Percentiles rank a stretch among this genome's conserved stretches.
phyloP scores from a whole-genome alignment of 2,113 vertebrate species.

The Syngnathus typhle region DNA sequence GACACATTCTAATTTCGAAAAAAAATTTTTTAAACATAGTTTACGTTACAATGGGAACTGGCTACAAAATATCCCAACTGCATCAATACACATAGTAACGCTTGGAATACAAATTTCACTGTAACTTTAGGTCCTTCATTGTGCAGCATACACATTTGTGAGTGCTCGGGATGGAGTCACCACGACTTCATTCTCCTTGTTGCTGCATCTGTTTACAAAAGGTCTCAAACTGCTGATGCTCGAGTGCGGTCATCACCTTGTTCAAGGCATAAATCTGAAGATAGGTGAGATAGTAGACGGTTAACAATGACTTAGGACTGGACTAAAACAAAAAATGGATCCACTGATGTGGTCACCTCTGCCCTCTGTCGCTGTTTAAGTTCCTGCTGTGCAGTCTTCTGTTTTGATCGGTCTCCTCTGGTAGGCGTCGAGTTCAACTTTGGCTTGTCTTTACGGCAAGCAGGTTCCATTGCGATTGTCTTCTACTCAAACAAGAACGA shows the following conservation, averaged over 20 bases:
- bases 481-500: not conserved
- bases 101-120: not conserved
- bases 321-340: not conserved
- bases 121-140: not conserved
- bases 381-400: constrained; percentile 88
- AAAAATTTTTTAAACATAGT: too few species aligned
- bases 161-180: not conserved
- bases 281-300: not conserved
- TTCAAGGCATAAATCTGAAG: constrained; percentile 90
- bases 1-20: too few species aligned
- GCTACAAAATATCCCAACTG: not conserved
- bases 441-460: constrained; percentile 77
- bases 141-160: not conserved
- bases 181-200: constrained; percentile 72
- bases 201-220: constrained; percentile 96
- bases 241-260: constrained; percentile 94
- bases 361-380: constrained; percentile 89
- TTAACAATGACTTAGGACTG: not conserved
- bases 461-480: constrained; percentile 75
- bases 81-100: too few species aligned
- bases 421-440: constrained; percentile 80
- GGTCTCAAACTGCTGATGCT: constrained; percentile 94
- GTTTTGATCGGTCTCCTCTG: constrained; percentile 81
- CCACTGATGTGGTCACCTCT: constrained; percentile 67
- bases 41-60: not conserved